Evolutionary conservation across 2,888 invertebrate genomes (phyloP).

Genomic region (Augochlorella aurata): DNA sequence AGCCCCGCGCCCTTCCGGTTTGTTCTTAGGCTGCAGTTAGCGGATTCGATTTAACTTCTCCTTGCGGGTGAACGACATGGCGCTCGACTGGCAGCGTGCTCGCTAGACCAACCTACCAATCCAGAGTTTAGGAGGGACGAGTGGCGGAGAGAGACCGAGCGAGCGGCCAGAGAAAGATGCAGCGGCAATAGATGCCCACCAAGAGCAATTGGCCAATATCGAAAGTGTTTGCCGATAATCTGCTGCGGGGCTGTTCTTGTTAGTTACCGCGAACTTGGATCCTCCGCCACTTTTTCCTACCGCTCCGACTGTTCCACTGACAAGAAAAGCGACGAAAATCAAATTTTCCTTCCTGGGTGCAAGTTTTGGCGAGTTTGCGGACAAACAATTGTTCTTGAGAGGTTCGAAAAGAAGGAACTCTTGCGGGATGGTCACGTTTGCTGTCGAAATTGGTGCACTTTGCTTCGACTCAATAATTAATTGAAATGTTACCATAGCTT

Average conservation of each 20-base stretch:
- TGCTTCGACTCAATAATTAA: no score
- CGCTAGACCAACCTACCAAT: conserved; percentile 19
- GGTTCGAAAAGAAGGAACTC: no score
- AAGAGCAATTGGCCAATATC: conserved; percentile 75
- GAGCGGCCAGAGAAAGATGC: conserved; percentile 25
- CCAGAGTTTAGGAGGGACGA: conserved; percentile 53
- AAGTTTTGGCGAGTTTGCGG: background rate
- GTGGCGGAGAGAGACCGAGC: conserved; percentile 39
- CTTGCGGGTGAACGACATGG: conserved; percentile 63
- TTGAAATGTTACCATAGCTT: no score
- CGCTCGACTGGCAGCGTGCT: conserved; percentile 40
- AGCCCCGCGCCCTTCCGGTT: conserved; percentile 63
- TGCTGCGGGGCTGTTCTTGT: conserved; percentile 53
- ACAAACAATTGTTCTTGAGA: no score
- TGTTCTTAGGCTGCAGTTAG: conserved; percentile 78
- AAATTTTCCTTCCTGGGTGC: background rate
- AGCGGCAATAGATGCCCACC: conserved; percentile 43
- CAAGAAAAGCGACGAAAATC: background rate
- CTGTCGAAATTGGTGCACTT: no score
- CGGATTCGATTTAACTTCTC: conserved; percentile 79
- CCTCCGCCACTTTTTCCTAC: conserved; percentile 9
- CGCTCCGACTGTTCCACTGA: background rate
- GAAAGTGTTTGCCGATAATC: conserved; percentile 74
- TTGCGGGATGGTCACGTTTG: no score
- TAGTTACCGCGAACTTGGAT: conserved; percentile 53